Percentiles rank a stretch among this genome's conserved stretches.
These are phyloP conservation scores for Ormyrus pomaceus DNA, from an alignment of 2,888 invertebrate genomes.

Conservation along the genomic window DNA sequence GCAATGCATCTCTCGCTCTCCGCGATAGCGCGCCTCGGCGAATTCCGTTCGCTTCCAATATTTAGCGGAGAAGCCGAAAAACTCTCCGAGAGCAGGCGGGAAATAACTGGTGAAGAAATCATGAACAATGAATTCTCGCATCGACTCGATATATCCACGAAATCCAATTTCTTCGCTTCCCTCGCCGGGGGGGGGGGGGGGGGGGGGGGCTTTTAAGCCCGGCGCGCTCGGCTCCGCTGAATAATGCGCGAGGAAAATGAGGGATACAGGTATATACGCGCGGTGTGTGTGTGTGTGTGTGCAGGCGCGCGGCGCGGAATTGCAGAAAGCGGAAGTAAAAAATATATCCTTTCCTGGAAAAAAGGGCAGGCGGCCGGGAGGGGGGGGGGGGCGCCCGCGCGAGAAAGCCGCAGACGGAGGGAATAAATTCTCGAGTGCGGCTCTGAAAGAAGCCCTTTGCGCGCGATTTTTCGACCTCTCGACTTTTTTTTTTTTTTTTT, in stretches of 20 bases:
- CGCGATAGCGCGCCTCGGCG: too few species aligned
- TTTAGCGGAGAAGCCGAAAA: too few species aligned
- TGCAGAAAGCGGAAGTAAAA: constrained; percentile 57
- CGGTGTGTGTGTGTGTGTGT: neutral
- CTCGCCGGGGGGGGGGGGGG: neutral
- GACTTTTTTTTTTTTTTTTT: too few species aligned
- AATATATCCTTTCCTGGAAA: constrained; percentile 43
- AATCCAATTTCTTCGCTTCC: constrained; percentile 27
- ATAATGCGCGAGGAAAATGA: constrained; percentile 31
- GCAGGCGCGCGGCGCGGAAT: constrained; percentile 9
- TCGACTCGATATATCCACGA: constrained; percentile 2
- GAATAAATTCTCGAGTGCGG: constrained; percentile 13
- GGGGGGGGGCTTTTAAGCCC: neutral
- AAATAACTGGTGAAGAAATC: too few species aligned
- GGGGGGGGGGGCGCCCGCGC: neutral
- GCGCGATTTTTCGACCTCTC: too few species aligned
- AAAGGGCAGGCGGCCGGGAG: neutral
- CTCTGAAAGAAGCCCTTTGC: too few species aligned
- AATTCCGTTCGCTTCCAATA: too few species aligned
- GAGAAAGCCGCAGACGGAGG: neutral
- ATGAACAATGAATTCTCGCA: neutral
- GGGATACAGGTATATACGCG: neutral
- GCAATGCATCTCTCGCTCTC: too few species aligned
- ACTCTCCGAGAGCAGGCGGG: too few species aligned
- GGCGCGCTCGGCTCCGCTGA: neutral